Evolutionary conservation across 2,113 vertebrate species (phyloP).

Genomic region (Nettapus auritus): DNA sequence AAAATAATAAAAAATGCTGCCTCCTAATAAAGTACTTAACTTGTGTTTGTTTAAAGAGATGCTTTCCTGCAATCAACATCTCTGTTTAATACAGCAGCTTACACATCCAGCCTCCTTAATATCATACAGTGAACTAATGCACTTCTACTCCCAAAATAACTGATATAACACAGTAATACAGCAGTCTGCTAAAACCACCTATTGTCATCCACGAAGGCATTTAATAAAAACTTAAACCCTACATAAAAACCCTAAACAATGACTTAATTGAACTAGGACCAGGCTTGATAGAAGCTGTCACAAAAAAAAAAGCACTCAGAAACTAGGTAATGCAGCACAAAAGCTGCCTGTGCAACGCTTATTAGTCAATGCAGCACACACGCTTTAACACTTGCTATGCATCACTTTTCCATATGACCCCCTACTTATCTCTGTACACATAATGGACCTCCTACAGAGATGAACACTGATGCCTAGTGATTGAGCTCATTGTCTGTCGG

Average conservation of each 20-base stretch:
- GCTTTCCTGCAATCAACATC: neutral
- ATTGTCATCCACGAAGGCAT: neutral
- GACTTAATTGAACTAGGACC: neutral
- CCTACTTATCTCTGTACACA: neutral
- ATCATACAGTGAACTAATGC: neutral
- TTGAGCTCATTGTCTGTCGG: neutral
- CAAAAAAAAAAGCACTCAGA: neutral
- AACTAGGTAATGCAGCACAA: neutral
- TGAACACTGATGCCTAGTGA: neutral
- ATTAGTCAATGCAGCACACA: neutral
- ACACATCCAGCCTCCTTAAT: neutral
- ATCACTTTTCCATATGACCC: neutral
- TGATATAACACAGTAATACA: neutral
- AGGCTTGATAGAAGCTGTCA: neutral
- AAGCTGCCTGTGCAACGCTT: neutral
- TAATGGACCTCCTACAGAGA: slow-evolving; percentile 21
- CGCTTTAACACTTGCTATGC: neutral
- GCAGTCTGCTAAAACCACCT: neutral
- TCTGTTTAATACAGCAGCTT: neutral
- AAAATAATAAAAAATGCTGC: neutral
- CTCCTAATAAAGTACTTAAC: neutral
- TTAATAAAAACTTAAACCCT: neutral
- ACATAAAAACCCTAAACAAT: neutral
- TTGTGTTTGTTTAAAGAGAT: neutral
- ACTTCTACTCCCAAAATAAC: slow-evolving; percentile 3